A percentile compares a stretch with the other conserved stretches of the same genome.
Conservation (phyloP, 2,797 vertebrate genomes). For the Gouania willdenowi region DNA sequence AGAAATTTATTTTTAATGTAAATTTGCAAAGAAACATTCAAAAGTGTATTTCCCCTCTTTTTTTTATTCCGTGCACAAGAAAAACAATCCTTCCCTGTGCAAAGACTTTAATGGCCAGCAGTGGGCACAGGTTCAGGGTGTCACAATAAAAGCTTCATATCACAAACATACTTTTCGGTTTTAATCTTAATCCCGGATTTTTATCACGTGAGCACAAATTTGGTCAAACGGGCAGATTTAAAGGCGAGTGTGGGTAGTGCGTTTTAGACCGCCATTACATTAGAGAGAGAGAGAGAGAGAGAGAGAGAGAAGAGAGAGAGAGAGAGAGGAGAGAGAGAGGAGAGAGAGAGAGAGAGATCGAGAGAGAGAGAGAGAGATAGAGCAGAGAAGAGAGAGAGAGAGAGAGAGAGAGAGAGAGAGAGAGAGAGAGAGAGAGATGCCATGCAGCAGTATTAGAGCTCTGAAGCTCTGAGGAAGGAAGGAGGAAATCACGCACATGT, state of each 20-base stretch:
- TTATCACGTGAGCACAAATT: conserved; percentile 73
- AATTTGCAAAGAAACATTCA: too few relatives aligned
- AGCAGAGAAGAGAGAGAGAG: conserved; percentile 47
- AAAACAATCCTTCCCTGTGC: too few relatives aligned
- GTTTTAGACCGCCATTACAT: conserved; percentile 81
- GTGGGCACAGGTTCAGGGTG: too few relatives aligned
- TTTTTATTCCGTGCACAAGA: too few relatives aligned
- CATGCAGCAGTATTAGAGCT: conserved; percentile 38
- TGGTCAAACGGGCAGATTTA: conserved; percentile 76
- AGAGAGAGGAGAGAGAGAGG: conserved; percentile 37
- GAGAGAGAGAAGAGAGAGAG: neutral
- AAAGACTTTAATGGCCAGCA: too few relatives aligned
- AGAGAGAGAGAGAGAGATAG: conserved; percentile 32
- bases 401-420: conserved; percentile 46
- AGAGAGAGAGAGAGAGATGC: too few relatives aligned
- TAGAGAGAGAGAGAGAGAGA: conserved; percentile 38
- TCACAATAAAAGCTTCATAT: too few relatives aligned
- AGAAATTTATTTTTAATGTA: too few relatives aligned
- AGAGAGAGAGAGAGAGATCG: conserved; percentile 38
- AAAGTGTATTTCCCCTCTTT: too few relatives aligned
- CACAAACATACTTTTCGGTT: too few relatives aligned
- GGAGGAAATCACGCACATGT: conserved; percentile 30
- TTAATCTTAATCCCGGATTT: conserved; percentile 74
- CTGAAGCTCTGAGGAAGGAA: conserved; percentile 51
- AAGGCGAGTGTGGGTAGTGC: conserved; percentile 68